phyloP scores from a whole-genome alignment of 2,113 vertebrate species.

The Anoplopoma fimbria region DNA sequence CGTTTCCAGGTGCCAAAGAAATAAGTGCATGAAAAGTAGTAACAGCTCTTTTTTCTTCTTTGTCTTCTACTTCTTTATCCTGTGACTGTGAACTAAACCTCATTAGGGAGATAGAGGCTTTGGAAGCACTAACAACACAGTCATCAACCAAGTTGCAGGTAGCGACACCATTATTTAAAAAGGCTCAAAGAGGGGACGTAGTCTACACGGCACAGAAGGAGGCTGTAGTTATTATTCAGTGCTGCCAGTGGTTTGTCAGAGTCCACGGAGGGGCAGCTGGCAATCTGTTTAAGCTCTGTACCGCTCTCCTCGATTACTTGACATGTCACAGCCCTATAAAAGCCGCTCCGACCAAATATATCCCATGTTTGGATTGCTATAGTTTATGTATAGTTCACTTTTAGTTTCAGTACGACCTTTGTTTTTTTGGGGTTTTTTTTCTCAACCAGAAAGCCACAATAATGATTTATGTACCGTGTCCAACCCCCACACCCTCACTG shows the following conservation, averaged over 20 bases:
- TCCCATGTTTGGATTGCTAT: slow-evolving; percentile 77
- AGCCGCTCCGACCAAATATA: slow-evolving; percentile 77
- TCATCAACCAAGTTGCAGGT: slow-evolving; percentile 56
- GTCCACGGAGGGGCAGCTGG: slow-evolving; percentile 51
- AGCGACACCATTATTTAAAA: slow-evolving; percentile 66
- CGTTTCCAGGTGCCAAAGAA: slow-evolving; percentile 72
- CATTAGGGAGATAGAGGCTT: slow-evolving; percentile 59
- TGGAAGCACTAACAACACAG: slow-evolving; percentile 63
- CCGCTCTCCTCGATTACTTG: slow-evolving; percentile 66
- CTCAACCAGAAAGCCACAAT: slow-evolving; percentile 86
- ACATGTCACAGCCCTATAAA: slow-evolving; percentile 76
- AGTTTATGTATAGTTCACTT: slow-evolving; percentile 84
- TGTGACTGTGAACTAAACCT: slow-evolving; percentile 65
- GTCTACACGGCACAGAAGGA: slow-evolving; percentile 25
- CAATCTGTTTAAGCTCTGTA: slow-evolving; percentile 41
- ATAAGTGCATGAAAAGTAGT: slow-evolving; percentile 57
- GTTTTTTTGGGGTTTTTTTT: slow-evolving; percentile 87
- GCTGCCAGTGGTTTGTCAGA: slow-evolving; percentile 28
- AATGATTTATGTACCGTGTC: slow-evolving; percentile 85
- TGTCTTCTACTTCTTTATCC: slow-evolving; percentile 38
- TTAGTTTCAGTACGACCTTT: slow-evolving; percentile 85
- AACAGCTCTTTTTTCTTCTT: slow-evolving; percentile 33
- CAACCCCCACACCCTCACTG: slow-evolving; percentile 18
- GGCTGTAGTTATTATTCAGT: slow-evolving; percentile 43
- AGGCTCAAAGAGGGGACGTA: slow-evolving; percentile 45